phyloP scores from a whole-genome alignment of 2,797 vertebrate genomes.

The Lophura swinhoii region DNA sequence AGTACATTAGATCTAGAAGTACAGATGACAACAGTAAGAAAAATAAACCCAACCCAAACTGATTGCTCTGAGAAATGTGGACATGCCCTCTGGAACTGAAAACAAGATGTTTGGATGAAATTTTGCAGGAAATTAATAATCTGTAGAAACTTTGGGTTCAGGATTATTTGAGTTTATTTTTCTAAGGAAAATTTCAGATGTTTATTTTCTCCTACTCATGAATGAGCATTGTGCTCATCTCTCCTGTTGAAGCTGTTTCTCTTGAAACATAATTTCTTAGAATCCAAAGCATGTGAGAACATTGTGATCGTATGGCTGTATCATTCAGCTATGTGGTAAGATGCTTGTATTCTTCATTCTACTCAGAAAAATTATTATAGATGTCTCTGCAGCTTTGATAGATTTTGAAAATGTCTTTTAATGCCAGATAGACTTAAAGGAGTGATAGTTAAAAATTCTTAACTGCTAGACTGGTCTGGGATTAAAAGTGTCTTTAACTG shows the following conservation, averaged over 20 bases:
- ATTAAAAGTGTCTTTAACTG: neutral
- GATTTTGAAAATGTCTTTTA: neutral
- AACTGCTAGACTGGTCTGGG: neutral
- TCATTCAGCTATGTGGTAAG: neutral
- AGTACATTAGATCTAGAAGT: neutral
- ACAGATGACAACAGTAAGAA: neutral
- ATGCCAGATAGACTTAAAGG: neutral
- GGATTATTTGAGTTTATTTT: neutral
- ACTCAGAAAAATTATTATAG: neutral
- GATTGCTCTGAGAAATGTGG: neutral
- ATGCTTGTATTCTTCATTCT: neutral
- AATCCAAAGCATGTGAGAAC: neutral
- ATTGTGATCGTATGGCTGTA: neutral
- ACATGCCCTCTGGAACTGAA: neutral
- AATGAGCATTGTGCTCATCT: neutral
- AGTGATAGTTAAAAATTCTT: neutral
- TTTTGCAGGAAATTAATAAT: neutral
- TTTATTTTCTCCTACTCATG: neutral
- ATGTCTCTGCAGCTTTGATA: neutral
- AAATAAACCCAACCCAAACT: neutral
- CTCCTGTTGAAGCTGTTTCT: neutral
- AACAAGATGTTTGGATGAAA: neutral
- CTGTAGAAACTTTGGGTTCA: neutral
- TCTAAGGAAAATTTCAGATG: neutral
- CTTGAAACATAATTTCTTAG: neutral